Base-by-base conservation (phyloP, 2,797 vertebrate genomes). In the Champsocephalus esox region DNA sequence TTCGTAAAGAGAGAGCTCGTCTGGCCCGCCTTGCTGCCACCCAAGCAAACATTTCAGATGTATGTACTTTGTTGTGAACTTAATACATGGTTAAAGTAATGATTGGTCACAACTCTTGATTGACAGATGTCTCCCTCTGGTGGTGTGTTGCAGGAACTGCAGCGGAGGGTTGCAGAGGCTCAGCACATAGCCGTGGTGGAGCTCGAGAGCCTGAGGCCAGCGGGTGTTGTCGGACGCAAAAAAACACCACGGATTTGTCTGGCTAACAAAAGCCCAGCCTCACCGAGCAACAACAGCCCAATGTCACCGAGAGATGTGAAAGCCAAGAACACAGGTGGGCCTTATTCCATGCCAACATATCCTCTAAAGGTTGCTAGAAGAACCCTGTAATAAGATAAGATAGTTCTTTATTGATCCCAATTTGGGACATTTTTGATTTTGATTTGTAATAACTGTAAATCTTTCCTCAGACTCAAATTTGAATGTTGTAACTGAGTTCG, bases 1-100 rank as follows among this genome's bases (percentile, higher is more conserved):
- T 94, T 38, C 94, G 95, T 2, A 96, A 97, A 82, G 96, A 98
- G 87, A 97, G 96, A 85, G 94, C 95, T 0, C 94, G 92, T 0
- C 91, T 95, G 79, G 95, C 96, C 5, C 91, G 95, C 3, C 91
- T 87, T 0, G 89, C 94, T 0, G 95, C 95, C 57, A 81, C 96
- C 21, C 95, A 96, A 94, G 95, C 95, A 4, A 80, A 60, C 68
- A 13, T 46, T 1, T 16, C 59, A 17, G 63, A 81, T 6, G 80
- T 85, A 48, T 3, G 24, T 10, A 5, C 12, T 58, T 32, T 55
- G n/a, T 51, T 11, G 0, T n/a, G 38, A 41, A 17, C 9, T 1
- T 6, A 1, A 38, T 8, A 38, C 2, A 16, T 0, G 2, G 10
- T 24, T 45, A 11, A 58, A 52, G 8, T 44, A 17, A n/a, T 16